Base-by-base conservation (phyloP, 2,888 invertebrate genomes). In the Napeogenes sylphis region DNA sequence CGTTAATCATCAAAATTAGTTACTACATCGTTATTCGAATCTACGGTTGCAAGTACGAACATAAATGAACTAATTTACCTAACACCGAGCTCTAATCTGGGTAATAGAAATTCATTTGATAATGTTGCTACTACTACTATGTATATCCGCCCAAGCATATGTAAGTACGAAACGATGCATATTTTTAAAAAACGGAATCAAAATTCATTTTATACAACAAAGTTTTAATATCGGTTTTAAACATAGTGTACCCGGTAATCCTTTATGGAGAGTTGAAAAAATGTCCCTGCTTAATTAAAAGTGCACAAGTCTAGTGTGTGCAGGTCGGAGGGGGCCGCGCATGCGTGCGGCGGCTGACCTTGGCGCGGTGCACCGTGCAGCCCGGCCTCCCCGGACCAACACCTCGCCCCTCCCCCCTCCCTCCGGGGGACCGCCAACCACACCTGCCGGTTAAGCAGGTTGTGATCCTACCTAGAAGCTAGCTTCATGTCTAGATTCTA, bases 291-390 rank as follows among this genome's bases (percentile, higher is more conserved):
- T 32, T 42, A 42, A 42, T 42, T 42, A 42, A 42, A 42, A 42
- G 42, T 42, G 42, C 42, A 42, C 21, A 21, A 21, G 21, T 21
- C 21, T 21, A 21, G 72, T 75, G 78, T 78, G 78, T 81, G 81
- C 79, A 79, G 76, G 80, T 80, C 62, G 62, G 68, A 45, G 70
- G 65, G 61, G 71, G 71, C 73, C 77, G 79, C 88, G 90, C 90
- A 89, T 88, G 89, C 88, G 89, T 84, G 86, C 84, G 80, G 73
- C 81, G 83, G 80, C 81, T 88, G 88, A 88, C 87, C 88, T 90
- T 90, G 89, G 83, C 78, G 84, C 84, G 86, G 84, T 89, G 89
- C 90, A 89, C 83, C 87, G 85, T 87, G 89, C 87, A 85, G 81
- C 80, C 81, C 80, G 80, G 69, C 61, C 68, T 69, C 71, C 70